Conservation (phyloP, 2,797 vertebrate genomes). For the Clangula hyemalis region DNA sequence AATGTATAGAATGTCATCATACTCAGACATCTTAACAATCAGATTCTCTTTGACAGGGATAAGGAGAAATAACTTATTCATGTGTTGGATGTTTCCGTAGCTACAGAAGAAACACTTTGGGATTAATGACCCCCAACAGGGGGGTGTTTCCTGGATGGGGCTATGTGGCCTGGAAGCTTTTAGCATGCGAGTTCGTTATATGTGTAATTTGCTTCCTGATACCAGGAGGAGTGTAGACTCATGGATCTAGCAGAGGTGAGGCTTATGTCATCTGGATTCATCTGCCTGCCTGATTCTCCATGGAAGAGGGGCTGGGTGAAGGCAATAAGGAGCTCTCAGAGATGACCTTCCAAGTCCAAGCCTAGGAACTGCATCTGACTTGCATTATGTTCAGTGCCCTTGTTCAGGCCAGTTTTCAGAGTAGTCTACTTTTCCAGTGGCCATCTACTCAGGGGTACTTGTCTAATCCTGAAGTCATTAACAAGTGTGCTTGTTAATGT, state of each 20-base stretch:
- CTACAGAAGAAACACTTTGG: neutral
- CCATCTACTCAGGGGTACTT: fast-evolving
- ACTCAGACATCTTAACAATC: neutral
- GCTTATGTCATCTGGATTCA: neutral
- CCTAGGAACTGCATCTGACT: neutral
- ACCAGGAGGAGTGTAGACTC: neutral
- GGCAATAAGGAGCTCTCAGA: neutral
- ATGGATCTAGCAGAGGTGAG: neutral
- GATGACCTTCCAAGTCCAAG: neutral
- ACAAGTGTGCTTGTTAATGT: neutral
- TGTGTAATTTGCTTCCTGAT: neutral
- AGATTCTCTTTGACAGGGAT: neutral
- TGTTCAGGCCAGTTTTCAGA: neutral
- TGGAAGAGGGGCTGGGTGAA: neutral
- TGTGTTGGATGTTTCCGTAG: neutral
- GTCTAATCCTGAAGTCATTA: neutral
- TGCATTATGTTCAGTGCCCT: neutral
- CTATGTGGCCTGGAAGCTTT: neutral
- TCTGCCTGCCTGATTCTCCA: neutral
- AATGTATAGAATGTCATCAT: neutral
- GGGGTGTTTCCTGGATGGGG: neutral
- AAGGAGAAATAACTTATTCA: neutral
- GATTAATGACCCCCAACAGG: neutral
- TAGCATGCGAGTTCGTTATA: neutral
- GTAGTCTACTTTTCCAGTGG: neutral